These are phyloP conservation scores for Bombus sibiricus DNA, from an alignment of 1,140 invertebrate genomes.

Conservation along the genomic window DNA sequence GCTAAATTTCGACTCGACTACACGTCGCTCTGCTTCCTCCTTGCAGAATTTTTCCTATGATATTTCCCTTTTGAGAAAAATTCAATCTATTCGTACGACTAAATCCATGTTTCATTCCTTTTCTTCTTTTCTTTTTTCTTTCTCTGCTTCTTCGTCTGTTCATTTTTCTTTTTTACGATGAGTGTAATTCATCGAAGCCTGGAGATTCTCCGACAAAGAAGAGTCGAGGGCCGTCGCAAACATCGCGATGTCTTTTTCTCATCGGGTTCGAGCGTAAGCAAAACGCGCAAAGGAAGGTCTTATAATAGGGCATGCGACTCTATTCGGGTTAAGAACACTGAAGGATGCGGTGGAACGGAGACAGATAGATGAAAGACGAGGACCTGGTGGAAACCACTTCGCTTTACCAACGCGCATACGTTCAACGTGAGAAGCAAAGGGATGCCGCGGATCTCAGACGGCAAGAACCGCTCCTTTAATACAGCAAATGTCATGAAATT, in stretches of 20 bases:
- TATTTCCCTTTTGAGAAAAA: neutral
- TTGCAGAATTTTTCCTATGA: neutral
- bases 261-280: neutral
- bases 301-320: constrained; percentile 26
- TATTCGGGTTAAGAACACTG: constrained; percentile 46
- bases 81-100: neutral
- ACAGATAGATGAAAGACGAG: constrained; percentile 38
- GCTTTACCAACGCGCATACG: constrained; percentile 36
- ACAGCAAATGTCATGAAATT: constrained; percentile 37
- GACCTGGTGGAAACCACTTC: constrained; percentile 40
- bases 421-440: constrained; percentile 10
- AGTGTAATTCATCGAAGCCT: neutral
- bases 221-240: neutral
- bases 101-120: no score
- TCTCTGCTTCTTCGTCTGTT: no score
- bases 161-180: neutral
- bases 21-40: neutral
- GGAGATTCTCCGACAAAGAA: neutral
- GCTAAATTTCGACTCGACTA: neutral
- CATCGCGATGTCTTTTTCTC: constrained; percentile 9
- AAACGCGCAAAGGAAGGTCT: neutral
- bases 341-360: constrained; percentile 11
- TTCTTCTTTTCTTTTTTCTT: neutral
- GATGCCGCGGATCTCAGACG: neutral
- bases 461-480: constrained; percentile 20